phyloP scores from a whole-genome alignment of 1,140 invertebrate species.

The Sycophila sp. region DNA sequence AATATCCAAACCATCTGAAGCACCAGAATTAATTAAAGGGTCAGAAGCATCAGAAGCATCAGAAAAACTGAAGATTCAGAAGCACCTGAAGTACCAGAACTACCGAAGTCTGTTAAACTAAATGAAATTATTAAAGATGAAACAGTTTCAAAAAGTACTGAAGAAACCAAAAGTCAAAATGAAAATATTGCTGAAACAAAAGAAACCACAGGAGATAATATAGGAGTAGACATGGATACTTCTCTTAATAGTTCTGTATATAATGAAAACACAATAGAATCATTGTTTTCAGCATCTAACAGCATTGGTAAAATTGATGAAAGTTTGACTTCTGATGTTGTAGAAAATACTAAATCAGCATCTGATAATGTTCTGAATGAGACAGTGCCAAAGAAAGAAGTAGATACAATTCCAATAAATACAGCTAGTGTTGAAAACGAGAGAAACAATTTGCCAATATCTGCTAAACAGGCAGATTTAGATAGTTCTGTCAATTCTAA shows the following conservation, averaged over 20 bases:
- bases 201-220: neutral
- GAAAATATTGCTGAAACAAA: neutral
- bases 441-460: neutral
- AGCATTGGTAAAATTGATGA: neutral
- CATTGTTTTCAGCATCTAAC: neutral
- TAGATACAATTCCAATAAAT: neutral
- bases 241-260: neutral
- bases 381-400: constrained; percentile 29
- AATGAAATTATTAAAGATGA: constrained; percentile 4
- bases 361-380: neutral
- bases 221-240: neutral
- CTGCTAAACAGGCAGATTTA: neutral
- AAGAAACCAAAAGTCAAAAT: constrained; percentile 14
- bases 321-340: neutral
- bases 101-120: too few relatives aligned
- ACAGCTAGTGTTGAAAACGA: neutral
- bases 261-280: neutral
- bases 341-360: neutral
- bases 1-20: too few relatives aligned
- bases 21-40: too few relatives aligned
- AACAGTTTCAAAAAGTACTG: neutral
- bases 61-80: too few relatives aligned
- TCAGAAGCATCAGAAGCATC: too few relatives aligned
- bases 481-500: constrained; percentile 13
- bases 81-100: too few relatives aligned